Evolutionary conservation across 2,113 vertebrate species (phyloP).

Genomic region (Chinchilla lanigera): DNA sequence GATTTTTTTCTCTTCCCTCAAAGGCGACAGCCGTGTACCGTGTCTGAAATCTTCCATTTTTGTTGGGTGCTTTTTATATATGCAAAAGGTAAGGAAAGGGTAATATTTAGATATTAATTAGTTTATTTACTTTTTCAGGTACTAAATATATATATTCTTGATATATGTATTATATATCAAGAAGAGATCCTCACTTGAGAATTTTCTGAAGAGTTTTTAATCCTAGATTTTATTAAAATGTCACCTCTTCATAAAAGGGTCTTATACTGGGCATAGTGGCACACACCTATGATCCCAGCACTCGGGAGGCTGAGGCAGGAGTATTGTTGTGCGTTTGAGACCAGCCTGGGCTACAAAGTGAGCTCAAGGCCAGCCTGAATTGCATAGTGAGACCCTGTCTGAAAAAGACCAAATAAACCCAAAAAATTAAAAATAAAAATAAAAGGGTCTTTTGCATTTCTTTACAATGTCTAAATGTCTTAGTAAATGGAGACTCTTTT

Average conservation of each 20-base stretch:
- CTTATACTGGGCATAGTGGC: no score
- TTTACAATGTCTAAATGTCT: background rate
- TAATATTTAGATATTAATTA: background rate
- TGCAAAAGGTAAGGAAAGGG: constrained; percentile 93
- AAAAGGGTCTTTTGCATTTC: background rate
- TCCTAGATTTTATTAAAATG: background rate
- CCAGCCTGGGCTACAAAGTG: no score
- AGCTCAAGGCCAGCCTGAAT: no score
- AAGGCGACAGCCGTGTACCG: constrained; percentile 95
- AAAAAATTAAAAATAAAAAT: no score
- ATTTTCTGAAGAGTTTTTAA: constrained; percentile 18
- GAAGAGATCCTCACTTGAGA: constrained; percentile 2
- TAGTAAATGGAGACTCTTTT: constrained; percentile 10
- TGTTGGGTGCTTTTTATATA: constrained; percentile 97
- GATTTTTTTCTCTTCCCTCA: constrained; percentile 61
- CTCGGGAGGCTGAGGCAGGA: no score
- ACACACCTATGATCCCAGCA: no score
- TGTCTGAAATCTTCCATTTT: constrained; percentile 95
- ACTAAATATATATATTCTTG: background rate
- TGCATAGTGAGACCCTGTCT: no score
- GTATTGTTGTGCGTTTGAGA: no score
- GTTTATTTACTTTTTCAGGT: constrained; percentile 32
- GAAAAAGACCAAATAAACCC: no score
- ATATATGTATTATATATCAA: background rate
- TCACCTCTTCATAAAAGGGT: background rate